Evolutionary conservation across 2,113 vertebrate species (phyloP).

Genomic region (Fulmarus glacialis): DNA sequence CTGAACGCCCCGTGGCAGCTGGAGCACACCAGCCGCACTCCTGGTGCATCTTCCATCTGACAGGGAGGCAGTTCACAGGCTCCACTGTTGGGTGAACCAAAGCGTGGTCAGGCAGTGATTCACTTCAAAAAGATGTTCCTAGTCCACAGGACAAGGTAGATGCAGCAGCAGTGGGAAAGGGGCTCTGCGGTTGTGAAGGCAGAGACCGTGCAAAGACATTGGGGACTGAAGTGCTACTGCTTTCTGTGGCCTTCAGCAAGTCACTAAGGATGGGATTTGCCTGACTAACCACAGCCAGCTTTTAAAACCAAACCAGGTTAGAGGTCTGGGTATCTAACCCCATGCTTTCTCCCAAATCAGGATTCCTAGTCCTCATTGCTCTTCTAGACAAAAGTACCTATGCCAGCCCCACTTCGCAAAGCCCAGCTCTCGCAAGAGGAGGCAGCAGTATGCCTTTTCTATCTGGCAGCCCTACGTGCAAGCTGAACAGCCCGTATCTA

Average conservation of each 20-base stretch:
- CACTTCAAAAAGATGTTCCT: background rate
- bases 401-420: background rate
- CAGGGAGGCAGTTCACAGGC: background rate
- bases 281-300: background rate
- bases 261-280: background rate
- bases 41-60: background rate
- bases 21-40: background rate
- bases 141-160: background rate
- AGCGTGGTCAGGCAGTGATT: background rate
- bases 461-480: background rate
- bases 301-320: background rate
- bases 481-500: background rate
- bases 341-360: background rate
- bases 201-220: background rate
- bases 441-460: background rate
- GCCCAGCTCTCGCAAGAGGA: background rate
- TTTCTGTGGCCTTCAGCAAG: background rate
- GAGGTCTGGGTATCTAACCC: background rate
- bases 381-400: background rate
- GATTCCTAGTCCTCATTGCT: background rate
- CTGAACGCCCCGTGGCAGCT: rapidly evolving
- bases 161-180: background rate
- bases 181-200: background rate
- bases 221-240: background rate
- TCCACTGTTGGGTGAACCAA: background rate